These are phyloP conservation scores for Strigamia crassipes DNA, from an alignment of 2,888 invertebrate genomes.

Conservation along the genomic window DNA sequence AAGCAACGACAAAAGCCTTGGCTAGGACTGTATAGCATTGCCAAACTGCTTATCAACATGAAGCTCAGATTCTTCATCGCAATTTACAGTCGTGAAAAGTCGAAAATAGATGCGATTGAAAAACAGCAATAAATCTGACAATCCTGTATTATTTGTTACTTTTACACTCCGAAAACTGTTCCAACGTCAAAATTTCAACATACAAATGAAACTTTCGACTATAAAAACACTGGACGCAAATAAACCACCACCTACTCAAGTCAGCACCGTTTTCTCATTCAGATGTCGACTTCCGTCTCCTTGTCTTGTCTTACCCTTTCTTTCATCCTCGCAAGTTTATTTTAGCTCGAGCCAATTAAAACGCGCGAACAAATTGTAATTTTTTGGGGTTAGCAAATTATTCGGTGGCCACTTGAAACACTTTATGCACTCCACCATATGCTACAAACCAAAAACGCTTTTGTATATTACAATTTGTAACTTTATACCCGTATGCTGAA, in stretches of 20 bases:
- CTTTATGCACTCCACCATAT: slow-evolving; percentile 6
- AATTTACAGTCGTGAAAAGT: not conserved
- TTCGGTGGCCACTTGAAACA: slow-evolving; percentile 13
- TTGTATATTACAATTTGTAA: slow-evolving; percentile 13
- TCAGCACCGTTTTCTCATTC: not conserved
- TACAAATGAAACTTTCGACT: not conserved
- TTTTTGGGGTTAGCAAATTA: not conserved
- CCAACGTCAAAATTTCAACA: not conserved
- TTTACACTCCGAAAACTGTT: not conserved
- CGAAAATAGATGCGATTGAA: not conserved
- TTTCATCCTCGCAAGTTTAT: not conserved
- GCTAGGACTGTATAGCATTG: not conserved
- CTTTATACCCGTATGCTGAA: not conserved
- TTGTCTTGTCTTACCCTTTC: slow-evolving; percentile 17
- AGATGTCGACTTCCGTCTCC: slow-evolving; percentile 22
- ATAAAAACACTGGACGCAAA: not conserved
- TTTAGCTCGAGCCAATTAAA: slow-evolving; percentile 7
- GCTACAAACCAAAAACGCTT: not conserved
- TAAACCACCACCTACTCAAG: not conserved
- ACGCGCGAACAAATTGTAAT: not conserved
- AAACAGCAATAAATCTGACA: not conserved
- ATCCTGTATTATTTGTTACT: too few species aligned
- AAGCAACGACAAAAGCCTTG: too few species aligned
- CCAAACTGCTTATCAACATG: not conserved
- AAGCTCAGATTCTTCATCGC: not conserved